Percentiles rank a stretch among this genome's conserved stretches.
Conservation (phyloP, 2,113 vertebrate genomes). For the Forbesichthys agassizii region DNA sequence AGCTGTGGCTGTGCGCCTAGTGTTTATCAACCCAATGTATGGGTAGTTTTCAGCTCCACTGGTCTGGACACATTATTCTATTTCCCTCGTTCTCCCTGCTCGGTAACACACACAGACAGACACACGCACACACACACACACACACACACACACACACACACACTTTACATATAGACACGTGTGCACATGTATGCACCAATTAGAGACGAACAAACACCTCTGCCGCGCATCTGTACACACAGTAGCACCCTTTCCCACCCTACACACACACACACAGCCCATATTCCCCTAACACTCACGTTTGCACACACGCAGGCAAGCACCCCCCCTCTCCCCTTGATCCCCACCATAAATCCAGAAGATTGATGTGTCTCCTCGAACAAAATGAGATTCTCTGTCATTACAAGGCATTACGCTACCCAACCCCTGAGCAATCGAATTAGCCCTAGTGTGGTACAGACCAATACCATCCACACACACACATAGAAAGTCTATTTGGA, state of each 20-base stretch:
- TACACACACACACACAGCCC: background rate
- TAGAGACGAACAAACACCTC: background rate
- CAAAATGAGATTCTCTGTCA: conserved; percentile 71
- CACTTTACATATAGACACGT: background rate
- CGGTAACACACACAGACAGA: conserved; percentile 23
- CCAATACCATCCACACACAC: conserved; percentile 34
- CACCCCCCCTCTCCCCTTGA: conserved; percentile 21
- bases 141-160: conserved; percentile 29
- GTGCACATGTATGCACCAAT: background rate
- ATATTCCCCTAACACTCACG: background rate
- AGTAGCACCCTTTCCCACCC: background rate
- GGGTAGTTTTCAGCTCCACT: conserved; percentile 77
- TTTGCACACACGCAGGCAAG: conserved; percentile 16
- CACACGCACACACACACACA: conserved; percentile 43
- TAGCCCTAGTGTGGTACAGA: conserved; percentile 53
- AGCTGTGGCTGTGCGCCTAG: conserved; percentile 51
- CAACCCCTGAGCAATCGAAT: conserved; percentile 69
- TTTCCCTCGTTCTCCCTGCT: conserved; percentile 68
- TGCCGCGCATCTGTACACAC: background rate
- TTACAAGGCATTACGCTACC: conserved; percentile 68
- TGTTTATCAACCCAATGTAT: conserved; percentile 78
- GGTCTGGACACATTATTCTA: conserved; percentile 75
- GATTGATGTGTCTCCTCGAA: conserved; percentile 72
- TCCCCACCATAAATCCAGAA: conserved; percentile 70
- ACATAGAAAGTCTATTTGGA: conserved; percentile 25